A percentile compares a stretch with the other conserved stretches of the same genome.
Evolutionary conservation across 53 echinoderm and acorn worm genomes (phyloP).

Genomic region (Arbacia lixula): DNA sequence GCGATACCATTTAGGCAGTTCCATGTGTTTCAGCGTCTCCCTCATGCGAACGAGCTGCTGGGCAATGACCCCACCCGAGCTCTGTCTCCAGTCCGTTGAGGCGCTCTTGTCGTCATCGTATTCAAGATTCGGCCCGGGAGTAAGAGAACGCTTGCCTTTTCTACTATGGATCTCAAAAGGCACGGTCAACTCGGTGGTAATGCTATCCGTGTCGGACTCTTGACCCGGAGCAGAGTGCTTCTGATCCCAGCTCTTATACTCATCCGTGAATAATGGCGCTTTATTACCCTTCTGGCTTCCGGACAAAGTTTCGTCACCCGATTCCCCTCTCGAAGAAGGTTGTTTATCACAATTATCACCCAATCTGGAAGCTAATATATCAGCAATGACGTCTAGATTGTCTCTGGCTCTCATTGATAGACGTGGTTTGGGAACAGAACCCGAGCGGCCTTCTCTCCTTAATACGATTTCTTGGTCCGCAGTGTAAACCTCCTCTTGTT

Average conservation of each 20-base stretch:
- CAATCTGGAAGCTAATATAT: constrained; percentile 35
- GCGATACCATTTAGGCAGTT: constrained; percentile 64
- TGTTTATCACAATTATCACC: constrained; percentile 45
- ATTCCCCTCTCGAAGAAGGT: constrained; percentile 8
- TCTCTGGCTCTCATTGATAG: constrained; percentile 42
- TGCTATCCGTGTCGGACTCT: constrained; percentile 48
- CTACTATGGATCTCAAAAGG: constrained; percentile 14
- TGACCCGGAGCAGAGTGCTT: constrained; percentile 11
- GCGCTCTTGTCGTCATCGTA: not conserved
- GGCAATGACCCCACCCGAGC: constrained; percentile 54
- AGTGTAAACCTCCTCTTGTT: constrained; percentile 48
- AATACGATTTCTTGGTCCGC: constrained; percentile 20
- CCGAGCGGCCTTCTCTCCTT: constrained; percentile 21
- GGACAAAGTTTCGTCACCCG: constrained; percentile 14
- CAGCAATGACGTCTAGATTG: constrained; percentile 52
- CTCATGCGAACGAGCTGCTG: constrained; percentile 70
- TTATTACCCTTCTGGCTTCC: constrained; percentile 16
- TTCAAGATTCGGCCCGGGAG: constrained; percentile 18
- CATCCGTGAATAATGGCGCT: not conserved
- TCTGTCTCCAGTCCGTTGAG: constrained; percentile 17
- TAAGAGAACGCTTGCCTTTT: constrained; percentile 33
- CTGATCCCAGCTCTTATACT: constrained; percentile 3
- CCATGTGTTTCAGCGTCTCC: constrained; percentile 62
- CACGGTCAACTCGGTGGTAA: constrained; percentile 42
- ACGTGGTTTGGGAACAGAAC: constrained; percentile 44